Evolutionary conservation across 2,113 vertebrate genomes (phyloP).

Genomic region (Centropus bengalensis): DNA sequence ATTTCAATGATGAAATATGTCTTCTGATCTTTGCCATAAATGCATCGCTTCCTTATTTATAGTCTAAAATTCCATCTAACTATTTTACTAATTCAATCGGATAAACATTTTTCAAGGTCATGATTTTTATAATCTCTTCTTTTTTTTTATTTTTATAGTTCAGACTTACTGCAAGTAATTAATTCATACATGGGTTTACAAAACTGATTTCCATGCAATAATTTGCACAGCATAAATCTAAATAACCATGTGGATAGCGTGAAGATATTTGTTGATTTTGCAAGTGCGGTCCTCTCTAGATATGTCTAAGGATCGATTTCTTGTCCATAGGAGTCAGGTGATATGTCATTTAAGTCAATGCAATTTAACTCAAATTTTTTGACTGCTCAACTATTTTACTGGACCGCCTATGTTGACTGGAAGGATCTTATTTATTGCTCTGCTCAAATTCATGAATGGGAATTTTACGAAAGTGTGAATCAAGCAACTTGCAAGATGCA

Average conservation of each 20-base stretch:
- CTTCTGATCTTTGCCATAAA: slow-evolving; percentile 32
- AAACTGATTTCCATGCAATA: background rate
- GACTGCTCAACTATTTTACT: background rate
- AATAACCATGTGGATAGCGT: background rate
- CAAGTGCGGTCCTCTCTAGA: background rate
- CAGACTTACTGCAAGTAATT: background rate
- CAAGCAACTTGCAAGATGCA: background rate
- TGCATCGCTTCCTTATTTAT: background rate
- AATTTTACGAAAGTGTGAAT: background rate
- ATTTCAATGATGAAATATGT: slow-evolving; percentile 23
- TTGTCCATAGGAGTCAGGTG: background rate
- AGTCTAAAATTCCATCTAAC: background rate
- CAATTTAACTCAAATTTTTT: background rate
- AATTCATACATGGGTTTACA: background rate
- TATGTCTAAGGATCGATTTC: background rate
- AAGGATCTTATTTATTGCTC: background rate
- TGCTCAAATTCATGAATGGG: background rate
- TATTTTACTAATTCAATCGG: background rate
- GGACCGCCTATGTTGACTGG: background rate
- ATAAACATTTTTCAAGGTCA: background rate
- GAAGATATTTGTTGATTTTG: background rate
- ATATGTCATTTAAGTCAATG: background rate
- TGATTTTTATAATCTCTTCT: background rate
- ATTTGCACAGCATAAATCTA: slow-evolving; percentile 7
- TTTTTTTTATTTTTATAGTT: background rate